Evolutionary conservation across 2,113 vertebrate genomes (phyloP), one percentile per base, ranked within the genome.

Genomic region (Heterotis niloticus): DNA sequence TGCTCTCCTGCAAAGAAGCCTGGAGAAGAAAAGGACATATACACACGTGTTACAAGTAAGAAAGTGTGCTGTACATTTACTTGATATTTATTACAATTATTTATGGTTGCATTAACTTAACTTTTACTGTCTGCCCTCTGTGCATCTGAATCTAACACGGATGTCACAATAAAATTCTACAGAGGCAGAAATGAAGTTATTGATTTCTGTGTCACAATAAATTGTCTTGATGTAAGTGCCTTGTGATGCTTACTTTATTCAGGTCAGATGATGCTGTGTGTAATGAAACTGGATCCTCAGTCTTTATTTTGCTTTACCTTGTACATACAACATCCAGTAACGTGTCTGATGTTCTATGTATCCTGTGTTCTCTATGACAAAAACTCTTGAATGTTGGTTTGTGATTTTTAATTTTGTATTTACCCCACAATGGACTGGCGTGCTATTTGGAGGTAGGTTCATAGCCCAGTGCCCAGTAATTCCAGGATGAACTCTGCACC

Each of bases 81-180:
- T 96, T 93, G 94, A 84, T 98, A 98, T 99, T 98, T 99, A 98
- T 99, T 96, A 94, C 92, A 92, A 89, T 94, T 97, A 99, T 98
- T 98, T 98, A 98, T 98, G 95, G 92, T 94, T 94, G 94, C 95
- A 94, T 96, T 94, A 94, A 95, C 92, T 94, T 93, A 94, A 95
- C 92, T 94, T 93, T 90, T 89, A 92, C 90, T 89, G 83, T 96
- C 94, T 94, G 94, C 91, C 89, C 91, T 93, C 92, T 91, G 89
- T 90, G 90, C 92, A 92, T 91, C 85, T 88, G 89, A 89, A 92
- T 87, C 88, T 89, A 91, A 91, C 93, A 89, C 92, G 84, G 86
- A 91, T 89, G 94, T 95, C 93, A 94, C 89, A 95, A 94, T 84
- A 88, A 88, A 74, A 91, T 90, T 88, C 88, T 90, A 92, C 92